phyloP scores from a whole-genome alignment of 2,888 invertebrate genomes.

The Apeira syringaria region DNA sequence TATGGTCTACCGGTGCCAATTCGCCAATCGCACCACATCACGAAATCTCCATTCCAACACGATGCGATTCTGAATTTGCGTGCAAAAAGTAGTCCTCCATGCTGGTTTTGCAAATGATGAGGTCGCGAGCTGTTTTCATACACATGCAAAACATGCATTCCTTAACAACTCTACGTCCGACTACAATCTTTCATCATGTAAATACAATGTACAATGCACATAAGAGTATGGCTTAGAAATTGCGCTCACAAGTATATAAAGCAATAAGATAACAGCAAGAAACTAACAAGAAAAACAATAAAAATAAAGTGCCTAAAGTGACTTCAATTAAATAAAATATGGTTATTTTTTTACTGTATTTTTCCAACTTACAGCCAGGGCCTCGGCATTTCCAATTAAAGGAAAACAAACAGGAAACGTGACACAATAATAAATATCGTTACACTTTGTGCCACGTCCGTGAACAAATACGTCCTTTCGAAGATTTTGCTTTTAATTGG shows the following conservation, averaged over 20 bases:
- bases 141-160: neutral
- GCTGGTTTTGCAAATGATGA: conserved; percentile 44
- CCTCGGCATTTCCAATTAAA: conserved; percentile 35
- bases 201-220: no score
- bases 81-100: conserved; percentile 46
- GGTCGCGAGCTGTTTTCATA: conserved; percentile 13
- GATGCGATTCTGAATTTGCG: conserved; percentile 45
- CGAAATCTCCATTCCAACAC: conserved; percentile 70
- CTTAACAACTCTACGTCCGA: no score
- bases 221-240: no score
- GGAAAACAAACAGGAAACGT: conserved; percentile 49
- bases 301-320: no score
- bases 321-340: conserved; percentile 3
- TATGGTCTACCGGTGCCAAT: conserved; percentile 77
- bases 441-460: conserved; percentile 50
- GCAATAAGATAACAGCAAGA: neutral
- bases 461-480: conserved; percentile 43
- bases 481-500: conserved; percentile 40
- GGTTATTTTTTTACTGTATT: conserved; percentile 9
- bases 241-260: no score
- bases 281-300: conserved; percentile 14
- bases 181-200: no score
- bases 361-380: neutral
- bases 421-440: conserved; percentile 36
- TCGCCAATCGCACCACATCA: conserved; percentile 75